Percentiles rank a stretch among this genome's conserved stretches.
Conservation (phyloP, 2,113 vertebrate genomes). For the Xerus inauris region DNA sequence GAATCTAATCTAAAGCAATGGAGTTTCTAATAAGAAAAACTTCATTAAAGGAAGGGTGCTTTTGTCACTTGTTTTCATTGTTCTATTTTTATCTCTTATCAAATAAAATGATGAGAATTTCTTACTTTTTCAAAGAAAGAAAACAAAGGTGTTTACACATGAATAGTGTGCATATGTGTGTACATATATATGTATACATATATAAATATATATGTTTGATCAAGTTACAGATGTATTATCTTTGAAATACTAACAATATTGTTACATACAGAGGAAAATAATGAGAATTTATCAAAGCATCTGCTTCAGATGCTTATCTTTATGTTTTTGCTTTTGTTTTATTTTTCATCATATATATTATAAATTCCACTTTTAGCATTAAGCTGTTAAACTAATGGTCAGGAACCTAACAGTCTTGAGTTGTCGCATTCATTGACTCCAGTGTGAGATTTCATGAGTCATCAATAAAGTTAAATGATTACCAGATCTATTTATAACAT, state of each 20-base stretch:
- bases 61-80: not conserved
- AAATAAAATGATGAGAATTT: slow-evolving; percentile 56
- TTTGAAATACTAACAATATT: slow-evolving; percentile 61
- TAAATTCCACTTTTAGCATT: not conserved
- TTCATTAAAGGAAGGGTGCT: not conserved
- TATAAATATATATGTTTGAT: slow-evolving; percentile 35
- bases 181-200: too few species aligned
- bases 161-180: not conserved
- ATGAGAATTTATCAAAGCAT: slow-evolving; percentile 32
- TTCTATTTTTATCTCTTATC: slow-evolving; percentile 36
- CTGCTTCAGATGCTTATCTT: not conserved
- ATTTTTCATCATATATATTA: not conserved
- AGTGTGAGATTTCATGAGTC: slow-evolving; percentile 6
- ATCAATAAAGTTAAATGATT: not conserved
- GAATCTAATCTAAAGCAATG: not conserved
- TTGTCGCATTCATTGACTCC: not conserved
- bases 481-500: not conserved
- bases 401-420: not conserved
- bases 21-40: slow-evolving; percentile 10
- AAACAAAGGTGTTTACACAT: slow-evolving; percentile 30
- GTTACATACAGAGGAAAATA: not conserved
- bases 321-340: not conserved
- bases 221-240: slow-evolving; percentile 36
- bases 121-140: not conserved
- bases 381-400: not conserved